These are phyloP conservation scores for Heteropelma amictum DNA, from an alignment of 2,888 invertebrate species.

Conservation along the genomic window DNA sequence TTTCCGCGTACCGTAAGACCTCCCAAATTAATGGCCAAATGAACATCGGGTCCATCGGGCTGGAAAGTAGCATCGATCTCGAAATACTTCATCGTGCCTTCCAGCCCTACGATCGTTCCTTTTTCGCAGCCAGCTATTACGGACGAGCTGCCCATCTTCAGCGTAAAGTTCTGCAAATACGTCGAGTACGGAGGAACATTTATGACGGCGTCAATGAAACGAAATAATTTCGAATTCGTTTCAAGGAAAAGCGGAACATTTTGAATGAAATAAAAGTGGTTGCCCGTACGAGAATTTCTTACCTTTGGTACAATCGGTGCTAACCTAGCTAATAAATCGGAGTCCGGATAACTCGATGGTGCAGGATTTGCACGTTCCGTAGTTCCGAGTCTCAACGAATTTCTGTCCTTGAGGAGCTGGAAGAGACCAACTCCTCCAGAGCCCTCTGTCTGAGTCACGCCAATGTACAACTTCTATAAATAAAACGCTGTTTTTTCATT, in stretches of 20 bases:
- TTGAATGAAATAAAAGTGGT: background rate
- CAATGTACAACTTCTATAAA: slow-evolving; percentile 84
- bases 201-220: background rate
- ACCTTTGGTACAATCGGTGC: slow-evolving; percentile 91
- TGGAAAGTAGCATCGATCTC: slow-evolving; percentile 79
- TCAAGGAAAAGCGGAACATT: background rate
- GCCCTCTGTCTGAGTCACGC: slow-evolving; percentile 81
- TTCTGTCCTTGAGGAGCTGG: slow-evolving; percentile 74
- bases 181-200: slow-evolving; percentile 78
- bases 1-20: slow-evolving; percentile 73
- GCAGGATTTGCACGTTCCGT: slow-evolving; percentile 56
- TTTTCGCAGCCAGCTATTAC: slow-evolving; percentile 85
- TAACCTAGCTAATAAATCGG: slow-evolving; percentile 79
- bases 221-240: background rate
- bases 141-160: slow-evolving; percentile 86
- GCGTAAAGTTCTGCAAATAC: slow-evolving; percentile 86
- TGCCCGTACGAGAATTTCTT: slow-evolving; percentile 49
- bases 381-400: slow-evolving; percentile 63
- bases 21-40: slow-evolving; percentile 71
- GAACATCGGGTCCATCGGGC: slow-evolving; percentile 66
- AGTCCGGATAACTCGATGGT: slow-evolving; percentile 61
- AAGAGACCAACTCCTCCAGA: slow-evolving; percentile 74
- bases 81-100: slow-evolving; percentile 84
- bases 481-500: slow-evolving; percentile 59
- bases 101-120: slow-evolving; percentile 83